These are phyloP conservation scores for Petrocephalus sullivani DNA, from an alignment of 2,797 vertebrate genomes.

Conservation along the genomic window DNA sequence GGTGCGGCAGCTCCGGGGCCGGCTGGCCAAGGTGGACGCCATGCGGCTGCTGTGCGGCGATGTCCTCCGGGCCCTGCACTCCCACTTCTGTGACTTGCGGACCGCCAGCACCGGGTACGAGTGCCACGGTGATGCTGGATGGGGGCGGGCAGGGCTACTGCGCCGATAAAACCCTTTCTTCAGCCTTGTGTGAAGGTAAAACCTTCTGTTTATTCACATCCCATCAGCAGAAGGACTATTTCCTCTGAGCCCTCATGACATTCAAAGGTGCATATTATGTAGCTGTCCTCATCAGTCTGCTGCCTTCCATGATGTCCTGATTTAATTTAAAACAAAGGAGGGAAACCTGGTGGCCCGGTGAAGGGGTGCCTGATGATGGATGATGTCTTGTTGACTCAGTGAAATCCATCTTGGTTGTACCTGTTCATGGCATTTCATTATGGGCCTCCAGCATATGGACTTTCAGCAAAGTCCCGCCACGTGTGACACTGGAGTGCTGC, in stretches of 20 bases:
- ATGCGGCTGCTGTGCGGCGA: slow-evolving; percentile 69
- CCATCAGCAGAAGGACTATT: background rate
- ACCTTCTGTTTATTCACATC: background rate
- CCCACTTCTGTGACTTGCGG: slow-evolving; percentile 74
- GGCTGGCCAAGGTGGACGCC: slow-evolving; percentile 66
- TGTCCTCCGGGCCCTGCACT: slow-evolving; percentile 63
- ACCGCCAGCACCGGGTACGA: slow-evolving; percentile 67
- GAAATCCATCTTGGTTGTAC: background rate
- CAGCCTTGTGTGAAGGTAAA: background rate
- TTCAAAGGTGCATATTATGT: background rate
- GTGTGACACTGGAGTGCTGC: background rate
- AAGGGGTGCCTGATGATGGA: background rate
- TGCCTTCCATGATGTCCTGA: background rate
- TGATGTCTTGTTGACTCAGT: background rate
- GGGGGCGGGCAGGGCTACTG: background rate
- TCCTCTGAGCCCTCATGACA: background rate
- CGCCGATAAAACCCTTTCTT: too few relatives aligned
- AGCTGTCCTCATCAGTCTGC: background rate
- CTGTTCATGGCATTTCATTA: background rate
- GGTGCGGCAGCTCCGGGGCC: slow-evolving; percentile 62
- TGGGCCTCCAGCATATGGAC: background rate
- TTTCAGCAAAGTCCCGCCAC: background rate
- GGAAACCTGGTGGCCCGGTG: background rate
- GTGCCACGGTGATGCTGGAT: background rate
- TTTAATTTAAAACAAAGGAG: background rate